Conservation (phyloP, 2,113 vertebrate species). For the Indri indri region DNA sequence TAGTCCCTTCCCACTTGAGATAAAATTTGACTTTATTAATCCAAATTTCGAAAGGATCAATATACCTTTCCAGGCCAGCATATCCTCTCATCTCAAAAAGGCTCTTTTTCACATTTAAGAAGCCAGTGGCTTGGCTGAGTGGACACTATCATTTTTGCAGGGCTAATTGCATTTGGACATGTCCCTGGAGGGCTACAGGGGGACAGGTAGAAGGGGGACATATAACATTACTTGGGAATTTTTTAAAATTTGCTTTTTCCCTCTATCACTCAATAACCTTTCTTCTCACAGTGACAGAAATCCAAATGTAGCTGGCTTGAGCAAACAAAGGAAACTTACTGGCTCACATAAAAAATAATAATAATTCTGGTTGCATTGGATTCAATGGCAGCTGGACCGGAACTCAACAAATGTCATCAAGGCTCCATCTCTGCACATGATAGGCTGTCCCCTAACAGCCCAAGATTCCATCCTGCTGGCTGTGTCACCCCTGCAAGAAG, state of each 20-base stretch:
- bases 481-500: background rate
- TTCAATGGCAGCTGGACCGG: background rate
- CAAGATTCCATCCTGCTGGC: too few species aligned
- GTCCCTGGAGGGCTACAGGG: background rate
- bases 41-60: background rate
- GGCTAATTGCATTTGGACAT: background rate
- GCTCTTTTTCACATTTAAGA: background rate
- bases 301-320: background rate
- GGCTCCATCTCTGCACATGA: background rate
- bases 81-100: background rate
- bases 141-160: background rate
- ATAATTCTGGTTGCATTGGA: background rate
- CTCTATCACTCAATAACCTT: background rate
- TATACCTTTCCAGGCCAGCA: background rate
- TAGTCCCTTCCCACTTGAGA: slow-evolving; percentile 3
- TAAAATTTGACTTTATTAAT: slow-evolving; percentile 33
- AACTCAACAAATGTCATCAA: background rate
- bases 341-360: background rate
- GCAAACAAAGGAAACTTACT: background rate
- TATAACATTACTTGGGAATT: accelerated
- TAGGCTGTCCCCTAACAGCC: background rate
- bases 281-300: background rate
- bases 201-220: background rate
- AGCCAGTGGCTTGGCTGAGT: background rate
- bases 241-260: background rate